phyloP scores from a whole-genome alignment of 2,113 vertebrate genomes.

The Erythrocebus patas region DNA sequence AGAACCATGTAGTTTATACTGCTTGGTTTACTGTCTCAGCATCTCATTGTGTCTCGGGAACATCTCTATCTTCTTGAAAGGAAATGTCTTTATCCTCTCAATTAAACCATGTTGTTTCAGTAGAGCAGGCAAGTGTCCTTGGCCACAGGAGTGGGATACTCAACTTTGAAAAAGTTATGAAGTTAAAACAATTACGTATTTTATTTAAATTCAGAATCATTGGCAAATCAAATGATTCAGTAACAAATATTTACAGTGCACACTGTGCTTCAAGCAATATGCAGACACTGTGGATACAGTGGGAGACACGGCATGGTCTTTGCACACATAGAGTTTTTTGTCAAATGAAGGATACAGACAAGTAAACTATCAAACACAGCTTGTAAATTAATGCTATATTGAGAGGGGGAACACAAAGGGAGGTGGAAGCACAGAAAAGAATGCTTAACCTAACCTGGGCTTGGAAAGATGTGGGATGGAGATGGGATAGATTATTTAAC shows the following conservation, averaged over 20 bases:
- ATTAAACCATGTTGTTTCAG: not conserved
- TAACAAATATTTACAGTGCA: not conserved
- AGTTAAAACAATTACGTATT: slow-evolving; percentile 23
- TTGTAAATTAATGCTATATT: not conserved
- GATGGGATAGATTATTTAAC: not conserved
- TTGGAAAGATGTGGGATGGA: not conserved
- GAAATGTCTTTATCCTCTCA: not conserved
- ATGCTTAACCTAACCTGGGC: not conserved
- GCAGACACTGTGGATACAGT: not conserved
- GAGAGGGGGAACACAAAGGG: not conserved
- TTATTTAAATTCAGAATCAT: slow-evolving; percentile 45
- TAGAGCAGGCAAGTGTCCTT: not conserved
- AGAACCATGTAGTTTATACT: not conserved
- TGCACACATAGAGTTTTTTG: not conserved
- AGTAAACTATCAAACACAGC: not conserved
- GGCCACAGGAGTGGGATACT: not conserved
- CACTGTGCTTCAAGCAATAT: not conserved
- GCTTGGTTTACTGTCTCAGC: not conserved
- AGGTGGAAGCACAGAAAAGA: not conserved
- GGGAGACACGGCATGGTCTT: not conserved
- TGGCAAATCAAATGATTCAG: slow-evolving; percentile 15
- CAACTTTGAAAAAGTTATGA: not conserved
- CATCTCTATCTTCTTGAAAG: not conserved
- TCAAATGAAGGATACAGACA: not conserved
- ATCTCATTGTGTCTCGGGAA: not conserved